Base-by-base conservation (phyloP, 2,888 invertebrate species). In the Drosophila colorata region DNA sequence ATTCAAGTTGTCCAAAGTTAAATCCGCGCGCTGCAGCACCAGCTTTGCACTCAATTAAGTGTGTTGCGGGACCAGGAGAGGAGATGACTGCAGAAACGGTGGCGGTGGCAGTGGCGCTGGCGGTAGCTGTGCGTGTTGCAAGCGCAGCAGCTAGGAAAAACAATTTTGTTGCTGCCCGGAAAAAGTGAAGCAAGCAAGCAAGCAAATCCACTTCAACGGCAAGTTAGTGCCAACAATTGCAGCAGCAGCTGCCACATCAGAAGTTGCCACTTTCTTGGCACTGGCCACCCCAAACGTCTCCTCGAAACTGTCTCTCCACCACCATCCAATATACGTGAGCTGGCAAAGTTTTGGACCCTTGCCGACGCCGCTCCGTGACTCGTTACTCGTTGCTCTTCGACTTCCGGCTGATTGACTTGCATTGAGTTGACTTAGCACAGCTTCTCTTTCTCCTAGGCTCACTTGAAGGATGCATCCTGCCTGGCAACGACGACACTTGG, bases 341-440 rank as follows among this genome's bases (percentile, higher is more conserved):
- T 82, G 77, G 71, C 69, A 86, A 84, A 88, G 59, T 75, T 75
- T 74, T 77, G 49, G 67, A 63, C 61, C 64, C 44, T 56, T 61
- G 48, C 53, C 52, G 44, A 59, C 52, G 56, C 31, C 46, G 40
- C 41, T 33, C 33, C 52, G 56, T 33, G 46, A 48, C 41, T 58
- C 61, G 51, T 43, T 69, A 14, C 40, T 56, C 43, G 71, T 69
- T 79, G 66, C 74, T 73, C 69, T 72, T 76, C 69, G 70, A 74
- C 79, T 89, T 88, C 84, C 76, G 88, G 65, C 88, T 87, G 87
- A 87, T 87, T 87, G 87, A 87, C 89, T 87, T 80, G 85, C 88
- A 84, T 87, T 69, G 88, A 88, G 84, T 84, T 87, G 84, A 85
- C 87, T 85, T 81, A 72, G 82, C 79, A 71, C 89, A 87, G 85